Evolutionary conservation across 2,888 invertebrate species (phyloP).

Genomic region (Sicus ferrugineus): DNA sequence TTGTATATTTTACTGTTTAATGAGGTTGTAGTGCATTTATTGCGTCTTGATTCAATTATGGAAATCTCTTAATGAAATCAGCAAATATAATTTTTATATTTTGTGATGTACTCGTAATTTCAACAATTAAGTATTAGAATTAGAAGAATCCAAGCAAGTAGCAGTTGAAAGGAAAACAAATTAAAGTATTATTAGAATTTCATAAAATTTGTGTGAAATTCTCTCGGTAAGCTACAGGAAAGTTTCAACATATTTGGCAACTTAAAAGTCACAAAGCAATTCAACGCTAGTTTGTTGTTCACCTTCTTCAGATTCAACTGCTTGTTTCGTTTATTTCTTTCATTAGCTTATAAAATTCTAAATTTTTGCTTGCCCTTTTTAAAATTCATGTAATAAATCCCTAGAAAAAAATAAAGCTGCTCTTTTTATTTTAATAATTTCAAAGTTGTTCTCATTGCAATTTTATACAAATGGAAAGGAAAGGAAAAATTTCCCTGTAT

Average conservation of each 20-base stretch:
- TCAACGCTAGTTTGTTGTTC: constrained; percentile 34
- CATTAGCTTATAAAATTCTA: background rate
- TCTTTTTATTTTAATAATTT: no score
- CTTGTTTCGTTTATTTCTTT: constrained; percentile 32
- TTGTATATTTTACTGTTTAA: background rate
- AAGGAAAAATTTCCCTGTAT: no score
- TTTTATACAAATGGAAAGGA: no score
- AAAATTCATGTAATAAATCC: constrained; percentile 32
- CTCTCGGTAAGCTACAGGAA: background rate
- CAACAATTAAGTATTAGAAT: constrained; percentile 8
- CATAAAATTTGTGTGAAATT: background rate
- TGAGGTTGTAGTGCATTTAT: background rate
- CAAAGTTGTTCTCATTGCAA: no score
- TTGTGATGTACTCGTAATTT: constrained; percentile 23
- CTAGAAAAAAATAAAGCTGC: no score
- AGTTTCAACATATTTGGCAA: no score
- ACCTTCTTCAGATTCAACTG: constrained; percentile 35
- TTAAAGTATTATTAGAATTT: background rate
- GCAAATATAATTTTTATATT: constrained; percentile 19
- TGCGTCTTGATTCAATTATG: constrained; percentile 30
- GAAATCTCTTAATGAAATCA: constrained; percentile 28
- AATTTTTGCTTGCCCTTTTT: constrained; percentile 17
- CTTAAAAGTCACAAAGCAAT: no score
- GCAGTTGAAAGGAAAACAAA: background rate
- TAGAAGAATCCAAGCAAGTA: constrained; percentile 7